Evolutionary conservation across 2,888 invertebrate species (phyloP).

Genomic region (Melanostoma scalare): DNA sequence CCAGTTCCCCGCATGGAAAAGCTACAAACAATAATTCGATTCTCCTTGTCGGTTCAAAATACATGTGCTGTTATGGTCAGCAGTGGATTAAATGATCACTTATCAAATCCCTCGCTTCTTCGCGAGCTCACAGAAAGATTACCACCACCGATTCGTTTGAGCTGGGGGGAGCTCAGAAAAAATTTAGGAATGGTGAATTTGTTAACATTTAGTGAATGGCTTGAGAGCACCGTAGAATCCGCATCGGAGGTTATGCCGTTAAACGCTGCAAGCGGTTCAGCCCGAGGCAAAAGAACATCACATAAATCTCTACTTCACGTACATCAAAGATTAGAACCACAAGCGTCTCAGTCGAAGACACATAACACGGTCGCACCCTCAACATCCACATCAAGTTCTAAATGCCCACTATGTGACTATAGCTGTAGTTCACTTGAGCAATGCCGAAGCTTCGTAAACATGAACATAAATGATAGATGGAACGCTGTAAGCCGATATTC

Average conservation of each 20-base stretch:
- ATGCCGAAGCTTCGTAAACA: too few species aligned
- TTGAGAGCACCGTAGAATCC: neutral
- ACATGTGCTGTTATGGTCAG: constrained; percentile 16
- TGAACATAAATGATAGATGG: too few species aligned
- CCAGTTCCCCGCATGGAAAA: constrained; percentile 14
- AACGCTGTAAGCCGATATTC: too few species aligned
- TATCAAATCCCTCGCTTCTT: constrained; percentile 18
- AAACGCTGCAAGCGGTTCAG: too few species aligned
- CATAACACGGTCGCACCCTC: too few species aligned
- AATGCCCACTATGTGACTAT: too few species aligned
- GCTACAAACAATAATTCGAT: constrained; percentile 22
- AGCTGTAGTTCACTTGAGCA: too few species aligned
- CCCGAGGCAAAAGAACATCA: too few species aligned
- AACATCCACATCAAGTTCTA: too few species aligned
- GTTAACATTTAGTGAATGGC: neutral
- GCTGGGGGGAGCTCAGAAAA: neutral
- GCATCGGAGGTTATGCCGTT: constrained; percentile 7
- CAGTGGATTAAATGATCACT: constrained; percentile 4
- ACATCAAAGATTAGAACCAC: too few species aligned
- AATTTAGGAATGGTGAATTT: neutral
- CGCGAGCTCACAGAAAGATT: constrained; percentile 37
- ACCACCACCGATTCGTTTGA: constrained; percentile 1
- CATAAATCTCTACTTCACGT: too few species aligned
- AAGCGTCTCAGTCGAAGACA: too few species aligned
- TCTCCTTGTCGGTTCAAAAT: constrained; percentile 21